These are phyloP conservation scores for Tribolium freemani DNA, from an alignment of 2,888 invertebrate genomes.

Conservation along the genomic window DNA sequence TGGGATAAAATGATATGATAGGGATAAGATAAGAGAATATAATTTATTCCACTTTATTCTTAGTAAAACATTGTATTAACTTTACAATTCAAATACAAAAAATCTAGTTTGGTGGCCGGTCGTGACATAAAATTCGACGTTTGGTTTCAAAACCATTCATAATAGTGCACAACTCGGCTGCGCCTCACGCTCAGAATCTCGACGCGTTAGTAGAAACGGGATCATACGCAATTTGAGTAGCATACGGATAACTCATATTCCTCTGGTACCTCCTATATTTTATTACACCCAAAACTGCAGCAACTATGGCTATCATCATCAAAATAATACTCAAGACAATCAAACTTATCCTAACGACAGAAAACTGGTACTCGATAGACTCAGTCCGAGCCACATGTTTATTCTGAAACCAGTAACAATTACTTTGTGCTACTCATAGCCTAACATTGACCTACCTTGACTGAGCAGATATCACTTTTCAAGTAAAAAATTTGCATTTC, in stretches of 20 bases:
- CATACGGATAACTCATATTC: constrained; percentile 58
- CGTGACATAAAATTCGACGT: background rate
- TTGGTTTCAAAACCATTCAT: background rate
- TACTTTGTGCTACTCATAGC: too few relatives aligned
- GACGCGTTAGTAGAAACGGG: constrained; percentile 50
- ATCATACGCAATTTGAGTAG: constrained; percentile 61
- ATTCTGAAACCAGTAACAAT: background rate
- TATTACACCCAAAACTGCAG: constrained; percentile 56
- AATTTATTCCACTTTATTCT: background rate
- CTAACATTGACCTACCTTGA: constrained; percentile 39
- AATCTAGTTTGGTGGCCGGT: too few relatives aligned
- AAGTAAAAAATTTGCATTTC: constrained; percentile 54
- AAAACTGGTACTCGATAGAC: constrained; percentile 49
- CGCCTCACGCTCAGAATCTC: background rate
- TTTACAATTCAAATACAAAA: too few relatives aligned
- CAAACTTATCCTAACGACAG: constrained; percentile 56
- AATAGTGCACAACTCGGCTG: too few relatives aligned
- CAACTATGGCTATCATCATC: constrained; percentile 52
- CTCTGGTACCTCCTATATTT: constrained; percentile 56
- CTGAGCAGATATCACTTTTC: constrained; percentile 51
- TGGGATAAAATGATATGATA: background rate
- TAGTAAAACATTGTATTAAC: too few relatives aligned
- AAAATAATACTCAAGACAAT: constrained; percentile 56
- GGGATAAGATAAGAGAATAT: background rate
- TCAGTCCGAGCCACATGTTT: background rate